Base-by-base conservation (phyloP, 2,888 invertebrate genomes). In the Scelioninae gen. 1 region DNA sequence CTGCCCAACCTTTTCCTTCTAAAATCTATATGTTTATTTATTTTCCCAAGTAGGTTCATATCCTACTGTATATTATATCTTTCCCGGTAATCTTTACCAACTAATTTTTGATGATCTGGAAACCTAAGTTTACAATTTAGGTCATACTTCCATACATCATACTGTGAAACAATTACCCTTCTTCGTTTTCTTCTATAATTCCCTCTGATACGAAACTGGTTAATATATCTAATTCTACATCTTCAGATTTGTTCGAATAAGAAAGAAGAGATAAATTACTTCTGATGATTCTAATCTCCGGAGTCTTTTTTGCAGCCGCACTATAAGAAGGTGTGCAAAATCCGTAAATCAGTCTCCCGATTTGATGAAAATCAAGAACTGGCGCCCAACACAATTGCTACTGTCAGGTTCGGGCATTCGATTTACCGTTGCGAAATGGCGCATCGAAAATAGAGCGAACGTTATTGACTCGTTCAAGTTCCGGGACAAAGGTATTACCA, bases 1-100 rank as follows among this genome's bases (percentile, higher is more conserved):
- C n/a, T 72, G 40, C 47, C 49, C 43, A 79, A 71, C 56, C 34
- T 56, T 68, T 85, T 77, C 84, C 85, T 87, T 84, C 82, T 84
- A 84, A 87, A 84, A 84, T 83, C 79, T 84, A 86, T 87, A 87
- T 88, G 11, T 49, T 49, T 49, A 49, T 49, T 49, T 49, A 49
- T 55, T 55, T 34, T 31, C 47, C 16, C 23, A 23, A 23, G 23
- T 23, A 23, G 23, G 47, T 53, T 53, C 31, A n/a, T 32, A 11
- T 66, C 83, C 72, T 69, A 72, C 66, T 65, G 40, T 58, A 23
- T 23, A 23, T 72, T 45, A 45, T 77, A 47, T 60, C 66, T 34
- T 43, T 45, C 34, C 51, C 55, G 56, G 45, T 51, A 43, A 11
- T 29, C 23, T 23, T 23, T 4, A 23, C 23, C 4, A 23, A 23